These are phyloP conservation scores for Oxyura jamaicensis DNA, from an alignment of 2,113 vertebrate species.

Conservation along the genomic window DNA sequence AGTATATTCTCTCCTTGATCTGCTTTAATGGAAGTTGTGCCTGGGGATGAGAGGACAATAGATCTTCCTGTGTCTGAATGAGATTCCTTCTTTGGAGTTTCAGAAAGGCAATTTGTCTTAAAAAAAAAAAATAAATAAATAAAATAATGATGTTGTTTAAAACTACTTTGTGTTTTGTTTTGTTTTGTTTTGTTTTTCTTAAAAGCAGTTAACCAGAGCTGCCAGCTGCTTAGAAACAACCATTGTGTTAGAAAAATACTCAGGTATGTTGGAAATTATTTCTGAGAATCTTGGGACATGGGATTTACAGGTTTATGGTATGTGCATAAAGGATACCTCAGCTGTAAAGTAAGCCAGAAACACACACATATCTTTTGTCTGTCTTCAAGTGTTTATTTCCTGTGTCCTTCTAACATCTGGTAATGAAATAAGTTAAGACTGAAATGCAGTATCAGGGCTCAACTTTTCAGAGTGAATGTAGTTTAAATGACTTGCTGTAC, in stretches of 20 bases:
- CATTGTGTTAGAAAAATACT: not conserved
- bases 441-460: conserved; percentile 5
- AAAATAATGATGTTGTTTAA: conserved; percentile 23
- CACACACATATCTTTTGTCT: not conserved
- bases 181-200: conserved; percentile 40
- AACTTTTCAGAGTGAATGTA: conserved; percentile 11
- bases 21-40: conserved; percentile 23
- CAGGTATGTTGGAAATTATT: not conserved
- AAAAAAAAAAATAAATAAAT: too few relatives aligned
- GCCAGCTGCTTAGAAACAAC: not conserved
- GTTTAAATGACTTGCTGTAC: conserved; percentile 44
- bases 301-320: not conserved
- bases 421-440: conserved; percentile 45
- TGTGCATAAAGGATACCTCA: not conserved
- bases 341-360: conserved; percentile 25
- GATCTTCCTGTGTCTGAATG: conserved; percentile 21
- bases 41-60: conserved; percentile 28
- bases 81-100: conserved; percentile 40
- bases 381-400: conserved; percentile 53
- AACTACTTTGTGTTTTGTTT: conserved; percentile 31
- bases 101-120: conserved; percentile 45
- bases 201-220: not conserved
- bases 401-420: conserved; percentile 12
- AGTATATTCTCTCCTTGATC: conserved; percentile 9
- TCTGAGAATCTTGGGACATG: not conserved